Evolutionary conservation across 2,797 vertebrate genomes (phyloP).

Genomic region (Acanthis flammea): DNA sequence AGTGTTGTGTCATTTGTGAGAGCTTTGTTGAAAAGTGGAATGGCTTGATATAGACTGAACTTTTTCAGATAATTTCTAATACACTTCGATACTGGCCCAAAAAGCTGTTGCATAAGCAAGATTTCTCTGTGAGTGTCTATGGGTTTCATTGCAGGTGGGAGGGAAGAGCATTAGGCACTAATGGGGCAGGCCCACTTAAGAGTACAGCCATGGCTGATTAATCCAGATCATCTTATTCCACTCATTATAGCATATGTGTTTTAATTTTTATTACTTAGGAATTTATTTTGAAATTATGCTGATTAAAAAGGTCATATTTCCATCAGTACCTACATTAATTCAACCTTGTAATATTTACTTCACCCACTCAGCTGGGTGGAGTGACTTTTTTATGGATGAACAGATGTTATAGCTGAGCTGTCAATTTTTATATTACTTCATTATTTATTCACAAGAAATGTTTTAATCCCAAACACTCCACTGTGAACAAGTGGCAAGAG

Average conservation of each 20-base stretch:
- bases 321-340: constrained; percentile 34
- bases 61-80: background rate
- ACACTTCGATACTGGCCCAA: background rate
- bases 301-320: constrained; percentile 46
- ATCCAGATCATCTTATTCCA: background rate
- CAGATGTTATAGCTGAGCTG: constrained; percentile 39
- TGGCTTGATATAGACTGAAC: background rate
- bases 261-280: constrained; percentile 31
- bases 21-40: background rate
- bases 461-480: constrained; percentile 15
- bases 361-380: constrained; percentile 57
- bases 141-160: background rate
- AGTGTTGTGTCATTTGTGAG: background rate
- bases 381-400: constrained; percentile 46
- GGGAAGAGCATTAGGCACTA: background rate
- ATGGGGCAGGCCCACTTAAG: background rate
- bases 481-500: background rate
- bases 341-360: constrained; percentile 44
- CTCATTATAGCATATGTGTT: background rate
- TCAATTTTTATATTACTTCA: constrained; percentile 36
- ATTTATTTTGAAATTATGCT: constrained; percentile 40
- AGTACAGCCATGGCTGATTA: background rate
- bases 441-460: constrained; percentile 27
- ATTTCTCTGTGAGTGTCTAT: background rate
- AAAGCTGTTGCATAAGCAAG: background rate